These are phyloP conservation scores for Pseudochirops cupreus DNA, from an alignment of 2,797 vertebrate species.

Conservation along the genomic window DNA sequence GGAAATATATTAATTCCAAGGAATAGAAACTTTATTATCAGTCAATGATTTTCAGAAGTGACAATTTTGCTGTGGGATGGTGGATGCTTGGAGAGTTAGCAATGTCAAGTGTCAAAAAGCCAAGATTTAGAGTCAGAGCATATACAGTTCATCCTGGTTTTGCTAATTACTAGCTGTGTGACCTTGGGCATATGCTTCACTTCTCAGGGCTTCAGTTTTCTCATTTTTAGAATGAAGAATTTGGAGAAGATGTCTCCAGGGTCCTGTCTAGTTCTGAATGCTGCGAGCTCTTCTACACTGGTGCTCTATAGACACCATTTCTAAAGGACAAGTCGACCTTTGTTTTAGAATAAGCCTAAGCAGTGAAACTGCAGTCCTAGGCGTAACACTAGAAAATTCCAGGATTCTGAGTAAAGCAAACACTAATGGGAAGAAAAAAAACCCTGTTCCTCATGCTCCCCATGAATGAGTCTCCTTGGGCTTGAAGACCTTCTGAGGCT, in stretches of 20 bases:
- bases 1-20: too few species aligned
- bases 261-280: not conserved
- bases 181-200: not conserved
- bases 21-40: not conserved
- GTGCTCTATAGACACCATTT: not conserved
- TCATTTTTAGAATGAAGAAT: not conserved
- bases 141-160: not conserved
- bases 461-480: not conserved
- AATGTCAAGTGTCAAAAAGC: not conserved
- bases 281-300: not conserved
- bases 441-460: not conserved
- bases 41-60: not conserved
- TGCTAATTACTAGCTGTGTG: not conserved
- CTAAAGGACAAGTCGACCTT: not conserved
- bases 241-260: not conserved
- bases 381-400: not conserved
- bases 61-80: not conserved
- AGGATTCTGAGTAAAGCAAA: not conserved
- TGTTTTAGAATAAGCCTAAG: not conserved
- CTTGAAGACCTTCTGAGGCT: not conserved
- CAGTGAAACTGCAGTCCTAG: not conserved
- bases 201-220: not conserved
- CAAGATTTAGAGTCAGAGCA: not conserved
- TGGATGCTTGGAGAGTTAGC: accelerated
- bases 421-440: not conserved